These are phyloP conservation scores for Taenioides sp. DNA, from an alignment of 2,797 vertebrate genomes.

Conservation along the genomic window DNA sequence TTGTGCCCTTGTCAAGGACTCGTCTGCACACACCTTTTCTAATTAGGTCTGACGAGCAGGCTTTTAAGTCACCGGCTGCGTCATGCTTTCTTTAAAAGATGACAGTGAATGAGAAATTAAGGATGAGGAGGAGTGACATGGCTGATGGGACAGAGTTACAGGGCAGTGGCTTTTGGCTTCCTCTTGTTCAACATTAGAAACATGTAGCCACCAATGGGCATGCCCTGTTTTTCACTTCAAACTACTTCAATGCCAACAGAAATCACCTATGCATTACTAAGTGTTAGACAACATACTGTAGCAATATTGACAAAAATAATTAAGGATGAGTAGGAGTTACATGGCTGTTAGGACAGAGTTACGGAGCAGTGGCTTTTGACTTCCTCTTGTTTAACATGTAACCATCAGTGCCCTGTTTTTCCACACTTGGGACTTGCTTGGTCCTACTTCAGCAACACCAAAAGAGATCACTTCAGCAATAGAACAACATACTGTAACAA, in stretches of 20 bases:
- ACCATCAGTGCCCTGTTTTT: too few species aligned
- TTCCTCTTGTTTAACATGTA: constrained; percentile 1
- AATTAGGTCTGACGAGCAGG: constrained; percentile 68
- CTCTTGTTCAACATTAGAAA: constrained; percentile 1
- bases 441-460: too few species aligned
- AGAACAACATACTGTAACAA: too few species aligned
- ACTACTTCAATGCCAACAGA: too few species aligned
- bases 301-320: constrained; percentile 12
- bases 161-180: background rate
- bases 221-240: too few species aligned
- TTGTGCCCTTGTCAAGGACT: constrained; percentile 48
- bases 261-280: too few species aligned
- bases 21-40: constrained; percentile 68
- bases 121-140: constrained; percentile 31
- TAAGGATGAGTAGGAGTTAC: constrained; percentile 38
- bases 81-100: constrained; percentile 54
- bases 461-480: too few species aligned
- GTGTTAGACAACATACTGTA: too few species aligned
- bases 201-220: background rate
- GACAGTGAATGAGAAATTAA: constrained; percentile 60
- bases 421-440: too few species aligned
- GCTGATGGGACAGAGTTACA: background rate
- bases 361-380: background rate
- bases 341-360: background rate
- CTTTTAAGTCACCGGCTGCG: constrained; percentile 70